Base-by-base conservation (phyloP, 2,888 invertebrate genomes). In the Diaprepes abbreviatus region DNA sequence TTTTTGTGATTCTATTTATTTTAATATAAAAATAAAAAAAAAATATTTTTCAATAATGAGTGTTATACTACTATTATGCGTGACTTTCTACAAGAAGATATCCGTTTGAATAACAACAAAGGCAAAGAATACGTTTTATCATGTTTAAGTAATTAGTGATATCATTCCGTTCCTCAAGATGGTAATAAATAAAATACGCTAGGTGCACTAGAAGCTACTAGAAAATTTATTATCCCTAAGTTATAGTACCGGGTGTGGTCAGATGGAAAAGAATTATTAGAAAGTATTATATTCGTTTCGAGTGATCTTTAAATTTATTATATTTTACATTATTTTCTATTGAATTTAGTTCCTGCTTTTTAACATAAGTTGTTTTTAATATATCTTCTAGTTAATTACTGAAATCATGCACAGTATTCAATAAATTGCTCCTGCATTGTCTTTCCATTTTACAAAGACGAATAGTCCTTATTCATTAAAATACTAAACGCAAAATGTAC, bases 11-110 rank as follows among this genome's bases (percentile, higher is more conserved):
- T n/a, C n/a, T 75, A 75, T 72, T 74, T 74, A 73, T 63, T 59
- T 73, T 76, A 75, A 76, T 75, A 66, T 35, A 70, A 70, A 69
- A 72, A 74, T 74, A 75, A 75, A 74, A 75, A n/a, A n/a, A n/a
- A n/a, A n/a, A n/a, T n/a, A n/a, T n/a, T n/a, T n/a, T n/a, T n/a
- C n/a, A n/a, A n/a, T n/a, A n/a, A n/a, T n/a, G n/a, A n/a, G n/a
- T n/a, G n/a, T n/a, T n/a, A n/a, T n/a, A n/a, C n/a, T n/a, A n/a
- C n/a, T 68, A 69, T 71, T 72, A 74, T 71, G 76, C 76, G 75
- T 75, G 76, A 66, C 65, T 66, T 66, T 69, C 65, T 52, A 66
- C 74, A 74, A 75, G 75, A 75, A 76, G 74, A 5, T 19, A 28
- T 28, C 31, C 28, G 19, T 40, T 33, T 54, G 14, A 7, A 17